Evolutionary conservation across 2,888 invertebrate species (phyloP), one percentile per base, ranked within the genome.

Genomic region (Ryuthela nishihirai): DNA sequence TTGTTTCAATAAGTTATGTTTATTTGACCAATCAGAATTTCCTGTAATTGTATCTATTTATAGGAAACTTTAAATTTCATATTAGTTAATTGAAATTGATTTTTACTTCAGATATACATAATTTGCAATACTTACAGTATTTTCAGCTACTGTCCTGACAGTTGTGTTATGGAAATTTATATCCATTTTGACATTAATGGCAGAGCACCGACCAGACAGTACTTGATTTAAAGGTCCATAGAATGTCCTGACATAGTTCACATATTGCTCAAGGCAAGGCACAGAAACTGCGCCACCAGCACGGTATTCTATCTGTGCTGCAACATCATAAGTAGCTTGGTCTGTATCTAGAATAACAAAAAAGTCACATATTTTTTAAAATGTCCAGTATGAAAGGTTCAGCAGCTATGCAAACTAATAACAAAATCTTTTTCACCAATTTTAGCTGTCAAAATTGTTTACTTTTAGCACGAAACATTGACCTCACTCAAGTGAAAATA

Each of bases 131-230:
- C 48, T 64, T 52, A 69, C 67, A 26, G 72, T 70, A 58, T 70
- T 71, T 48, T 70, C 70, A 18, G 69, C 67, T 40, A 68, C 66
- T 20, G 71, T 69, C 24, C 67, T 65, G 39, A 75, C 74, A 70
- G 85, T 80, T 0, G 88, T 85, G 67, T 87, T 85, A 1, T 93
- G 80, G 69, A 94, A 88, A 0, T 91, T 86, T 0, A 95, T 94
- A 70, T 92, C 93, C 80, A 94, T 92, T 71, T 91, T 88, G 0
- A 93, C 91, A 69, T 92, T 93, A 40, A 93, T 89, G 3, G 91
- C 91, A 0, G 94, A 94, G 74, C 95, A 97, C 67, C 93, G 83
- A 71, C 91, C 88, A 0, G 91, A 89, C 12, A 97, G 78, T 60
- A 91, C 80, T 50, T 80, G 82, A 69, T 93, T 92, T 3, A 95